phyloP scores from a whole-genome alignment of 2,797 vertebrate species.

The Xerus rutilus region DNA sequence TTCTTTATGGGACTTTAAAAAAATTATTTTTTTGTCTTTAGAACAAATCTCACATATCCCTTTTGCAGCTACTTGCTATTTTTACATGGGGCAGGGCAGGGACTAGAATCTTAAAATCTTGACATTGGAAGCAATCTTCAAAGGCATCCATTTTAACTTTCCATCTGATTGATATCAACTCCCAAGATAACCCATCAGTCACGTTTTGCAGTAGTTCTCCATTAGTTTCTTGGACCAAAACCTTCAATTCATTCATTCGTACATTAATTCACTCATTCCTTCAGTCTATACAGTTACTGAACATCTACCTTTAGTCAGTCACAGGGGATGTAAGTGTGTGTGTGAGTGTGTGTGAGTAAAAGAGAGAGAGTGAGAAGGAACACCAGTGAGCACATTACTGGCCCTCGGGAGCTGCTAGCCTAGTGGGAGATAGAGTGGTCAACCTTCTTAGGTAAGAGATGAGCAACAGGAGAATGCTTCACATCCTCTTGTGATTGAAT shows the following conservation, averaged over 20 bases:
- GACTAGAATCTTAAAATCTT: conserved; percentile 17
- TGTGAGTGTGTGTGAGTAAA: not conserved
- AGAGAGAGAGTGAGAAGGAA: not conserved
- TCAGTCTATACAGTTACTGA: not conserved
- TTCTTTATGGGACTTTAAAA: not conserved
- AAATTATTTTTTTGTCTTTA: not conserved
- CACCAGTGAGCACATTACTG: not conserved
- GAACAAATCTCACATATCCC: not conserved
- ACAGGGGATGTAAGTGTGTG: not conserved
- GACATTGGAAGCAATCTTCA: not conserved
- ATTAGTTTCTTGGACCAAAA: not conserved
- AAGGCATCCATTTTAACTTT: not conserved
- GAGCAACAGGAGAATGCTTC: not conserved
- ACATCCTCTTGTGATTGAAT: not conserved
- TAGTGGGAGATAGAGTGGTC: not conserved
- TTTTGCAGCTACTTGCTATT: not conserved
- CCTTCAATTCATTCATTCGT: not conserved
- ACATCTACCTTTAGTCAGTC: not conserved
- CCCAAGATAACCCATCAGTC: not conserved
- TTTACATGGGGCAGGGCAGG: not conserved
- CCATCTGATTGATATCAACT: not conserved
- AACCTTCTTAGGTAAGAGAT: not conserved
- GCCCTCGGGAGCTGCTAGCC: conserved; percentile 1
- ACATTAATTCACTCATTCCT: not conserved
- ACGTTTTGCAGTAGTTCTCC: conserved; percentile 29